Evolutionary conservation across 2,797 vertebrate genomes (phyloP), one percentile per base, ranked within the genome.

Genomic region (Lindbergichthys nudifrons): DNA sequence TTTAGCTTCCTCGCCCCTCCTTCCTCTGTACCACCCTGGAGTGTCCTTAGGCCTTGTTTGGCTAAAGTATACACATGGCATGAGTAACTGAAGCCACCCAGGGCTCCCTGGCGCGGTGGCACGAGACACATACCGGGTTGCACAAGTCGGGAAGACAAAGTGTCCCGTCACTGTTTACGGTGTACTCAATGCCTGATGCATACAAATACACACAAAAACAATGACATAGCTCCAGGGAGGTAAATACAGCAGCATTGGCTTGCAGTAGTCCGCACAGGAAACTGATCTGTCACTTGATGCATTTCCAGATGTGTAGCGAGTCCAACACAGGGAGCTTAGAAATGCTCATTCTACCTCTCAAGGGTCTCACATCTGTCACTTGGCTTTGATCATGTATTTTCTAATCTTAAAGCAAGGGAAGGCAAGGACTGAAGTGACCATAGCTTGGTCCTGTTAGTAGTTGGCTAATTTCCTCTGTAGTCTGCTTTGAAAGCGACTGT

Each of bases 61-160:
- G 85, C 90, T 92, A 73, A 88, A 88, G 84, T 89, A 87, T 91
- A 94, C 92, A 94, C 90, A 87, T 88, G 82, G 88, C 87, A 90
- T 92, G 89, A 93, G 89, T 91, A 92, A 92, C 78, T 82, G 75
- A 89, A 92, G 90, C 93, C 93, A 93, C 92, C 92, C 93, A 93
- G 87, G 75, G 79, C 86, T 92, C 87, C 79, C 81, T 85, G 78
- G 80, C 82, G 76, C 15, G 66, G 85, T 92, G 92, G 88, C 90
- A 92, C 73, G 77, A 92, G 90, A 89, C 84, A 85, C 79, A 71
- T 76, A 82, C 80, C 21, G 53, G 72, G 83, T 86, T 92, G 85
- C 74, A 74, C 82, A 92, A 86, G 81, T 75, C 7, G 19, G 66
- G 81, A 80, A 81, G 81, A 86, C 62, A 42, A 81, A 90, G 82